phyloP scores from a whole-genome alignment of 2,888 invertebrate species.

The Sesia apiformis region DNA sequence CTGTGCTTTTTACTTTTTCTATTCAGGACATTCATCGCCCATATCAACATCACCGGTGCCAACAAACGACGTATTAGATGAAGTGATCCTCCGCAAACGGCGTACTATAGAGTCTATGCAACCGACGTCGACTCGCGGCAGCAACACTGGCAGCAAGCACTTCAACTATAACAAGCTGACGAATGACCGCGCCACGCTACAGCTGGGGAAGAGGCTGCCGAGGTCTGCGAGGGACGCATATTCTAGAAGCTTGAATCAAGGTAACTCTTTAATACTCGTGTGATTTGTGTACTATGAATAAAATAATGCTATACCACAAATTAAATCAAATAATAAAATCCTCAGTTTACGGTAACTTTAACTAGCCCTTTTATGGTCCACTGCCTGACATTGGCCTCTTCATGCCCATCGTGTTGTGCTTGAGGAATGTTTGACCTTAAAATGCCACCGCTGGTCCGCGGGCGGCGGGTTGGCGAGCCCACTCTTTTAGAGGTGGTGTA shows the following conservation, averaged over 20 bases:
- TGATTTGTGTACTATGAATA: no score
- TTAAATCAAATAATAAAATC: no score
- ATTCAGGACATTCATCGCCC: background rate
- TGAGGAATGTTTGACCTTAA: no score
- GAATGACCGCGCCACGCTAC: slow-evolving; percentile 74
- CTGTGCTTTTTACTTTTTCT: no score
- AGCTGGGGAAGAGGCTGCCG: slow-evolving; percentile 15
- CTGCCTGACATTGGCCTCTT: no score
- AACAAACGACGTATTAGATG: slow-evolving; percentile 22
- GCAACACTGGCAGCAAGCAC: slow-evolving; percentile 75
- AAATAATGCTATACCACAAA: no score
- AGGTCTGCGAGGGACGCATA: slow-evolving; percentile 43
- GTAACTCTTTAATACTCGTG: slow-evolving; percentile 15
- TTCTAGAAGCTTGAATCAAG: slow-evolving; percentile 50
- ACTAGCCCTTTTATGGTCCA: background rate
- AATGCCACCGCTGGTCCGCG: no score
- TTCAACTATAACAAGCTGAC: slow-evolving; percentile 88
- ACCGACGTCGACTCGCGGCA: slow-evolving; percentile 44
- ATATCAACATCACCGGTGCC: slow-evolving; percentile 13
- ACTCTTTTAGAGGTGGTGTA: no score
- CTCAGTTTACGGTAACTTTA: no score
- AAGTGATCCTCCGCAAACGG: slow-evolving; percentile 46
- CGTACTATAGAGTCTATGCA: slow-evolving; percentile 63
- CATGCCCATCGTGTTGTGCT: no score
- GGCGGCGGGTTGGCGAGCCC: no score